Conservation (phyloP, 2,113 vertebrate species). For the Nothobranchius furzeri region DNA sequence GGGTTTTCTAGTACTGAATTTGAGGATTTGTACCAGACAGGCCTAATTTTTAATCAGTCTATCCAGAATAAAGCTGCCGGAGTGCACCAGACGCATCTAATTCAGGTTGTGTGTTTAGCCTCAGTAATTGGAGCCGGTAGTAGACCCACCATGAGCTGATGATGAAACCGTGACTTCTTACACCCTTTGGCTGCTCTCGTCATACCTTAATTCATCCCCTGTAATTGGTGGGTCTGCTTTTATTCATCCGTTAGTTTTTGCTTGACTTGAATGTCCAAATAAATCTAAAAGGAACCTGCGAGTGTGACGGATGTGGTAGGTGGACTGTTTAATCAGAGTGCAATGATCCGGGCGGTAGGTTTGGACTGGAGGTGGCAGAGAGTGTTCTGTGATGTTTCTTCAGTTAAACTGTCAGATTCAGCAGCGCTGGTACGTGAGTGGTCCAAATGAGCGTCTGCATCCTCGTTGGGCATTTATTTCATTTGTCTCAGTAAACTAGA, state of each 20-base stretch:
- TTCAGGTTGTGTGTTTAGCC: slow-evolving; percentile 22
- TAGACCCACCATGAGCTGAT: slow-evolving; percentile 1
- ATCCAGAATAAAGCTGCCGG: slow-evolving; percentile 11
- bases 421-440: slow-evolving; percentile 18
- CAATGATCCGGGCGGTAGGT: slow-evolving; percentile 19
- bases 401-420: slow-evolving; percentile 27
- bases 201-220: slow-evolving; percentile 27
- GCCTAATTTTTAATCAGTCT: background rate
- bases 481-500: background rate
- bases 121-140: slow-evolving; percentile 25
- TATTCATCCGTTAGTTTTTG: slow-evolving; percentile 50
- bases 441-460: slow-evolving; percentile 15
- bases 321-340: slow-evolving; percentile 17
- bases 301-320: slow-evolving; percentile 29
- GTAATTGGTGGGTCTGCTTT: slow-evolving; percentile 49
- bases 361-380: slow-evolving; percentile 39
- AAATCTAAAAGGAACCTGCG: slow-evolving; percentile 43
- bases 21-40: background rate
- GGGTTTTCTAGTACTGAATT: background rate
- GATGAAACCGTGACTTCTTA: slow-evolving; percentile 13
- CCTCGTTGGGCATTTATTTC: slow-evolving; percentile 11
- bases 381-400: slow-evolving; percentile 1
- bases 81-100: slow-evolving; percentile 6
- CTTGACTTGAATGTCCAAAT: slow-evolving; percentile 53
- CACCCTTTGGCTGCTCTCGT: slow-evolving; percentile 36